Evolutionary conservation across 2,113 vertebrate species (phyloP).

Genomic region (Brachionichthys hirsutus): DNA sequence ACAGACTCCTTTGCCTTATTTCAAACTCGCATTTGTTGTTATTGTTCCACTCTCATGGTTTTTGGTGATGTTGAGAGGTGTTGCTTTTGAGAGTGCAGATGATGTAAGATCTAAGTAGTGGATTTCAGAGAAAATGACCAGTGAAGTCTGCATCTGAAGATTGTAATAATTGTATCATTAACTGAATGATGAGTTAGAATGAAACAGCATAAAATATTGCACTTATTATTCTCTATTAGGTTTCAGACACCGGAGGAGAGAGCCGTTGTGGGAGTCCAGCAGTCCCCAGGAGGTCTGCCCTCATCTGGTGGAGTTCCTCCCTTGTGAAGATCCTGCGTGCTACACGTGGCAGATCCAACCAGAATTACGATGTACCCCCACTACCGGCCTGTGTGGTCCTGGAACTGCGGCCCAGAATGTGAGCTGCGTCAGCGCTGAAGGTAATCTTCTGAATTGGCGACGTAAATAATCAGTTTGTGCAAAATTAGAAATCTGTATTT

Average conservation of each 20-base stretch:
- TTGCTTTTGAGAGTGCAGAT: no score
- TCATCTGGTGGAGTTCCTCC: slow-evolving; percentile 85
- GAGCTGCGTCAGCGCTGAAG: slow-evolving; percentile 79
- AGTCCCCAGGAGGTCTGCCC: slow-evolving; percentile 76
- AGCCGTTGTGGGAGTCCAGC: slow-evolving; percentile 76
- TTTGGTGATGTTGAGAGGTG: no score
- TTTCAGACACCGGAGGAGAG: slow-evolving; percentile 84
- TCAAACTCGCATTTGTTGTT: no score
- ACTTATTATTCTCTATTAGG: slow-evolving; percentile 69
- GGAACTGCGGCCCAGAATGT: slow-evolving; percentile 79
- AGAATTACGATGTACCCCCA: slow-evolving; percentile 78
- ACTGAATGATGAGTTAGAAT: no score
- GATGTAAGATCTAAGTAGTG: no score
- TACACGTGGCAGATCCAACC: slow-evolving; percentile 80
- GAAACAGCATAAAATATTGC: no score
- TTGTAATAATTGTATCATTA: no score
- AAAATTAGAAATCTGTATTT: background rate
- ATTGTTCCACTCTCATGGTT: no score
- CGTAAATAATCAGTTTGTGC: background rate
- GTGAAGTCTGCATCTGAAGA: no score
- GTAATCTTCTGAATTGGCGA: slow-evolving; percentile 63
- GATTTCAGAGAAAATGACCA: no score
- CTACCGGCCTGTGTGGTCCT: slow-evolving; percentile 81
- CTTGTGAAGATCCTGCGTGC: slow-evolving; percentile 88
- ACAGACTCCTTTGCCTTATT: no score